These are phyloP conservation scores for Thamnophis elegans DNA, from an alignment of 2,797 vertebrate genomes.

Conservation along the genomic window DNA sequence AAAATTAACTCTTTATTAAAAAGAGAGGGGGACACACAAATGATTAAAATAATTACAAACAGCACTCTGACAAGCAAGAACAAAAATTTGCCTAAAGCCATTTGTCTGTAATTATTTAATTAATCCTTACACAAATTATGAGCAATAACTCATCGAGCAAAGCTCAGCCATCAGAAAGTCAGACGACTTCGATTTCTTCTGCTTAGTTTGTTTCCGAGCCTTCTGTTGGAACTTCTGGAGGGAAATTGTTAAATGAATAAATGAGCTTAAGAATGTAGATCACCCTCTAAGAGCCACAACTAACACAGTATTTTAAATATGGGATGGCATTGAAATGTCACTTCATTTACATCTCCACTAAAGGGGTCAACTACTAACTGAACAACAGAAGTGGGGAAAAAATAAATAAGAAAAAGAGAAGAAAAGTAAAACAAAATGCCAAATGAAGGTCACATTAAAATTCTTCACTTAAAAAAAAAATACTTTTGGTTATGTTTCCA, in stretches of 20 bases:
- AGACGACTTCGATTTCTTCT: slow-evolving; percentile 99
- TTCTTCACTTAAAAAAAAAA: slow-evolving; percentile 75
- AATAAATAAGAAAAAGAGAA: slow-evolving; percentile 84
- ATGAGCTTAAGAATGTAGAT: slow-evolving; percentile 99
- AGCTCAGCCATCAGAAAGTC: slow-evolving; percentile 99
- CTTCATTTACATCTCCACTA: slow-evolving; percentile 99
- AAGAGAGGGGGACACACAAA: slow-evolving; percentile 85
- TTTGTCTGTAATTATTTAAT: slow-evolving; percentile 99
- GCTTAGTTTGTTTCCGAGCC: slow-evolving; percentile 99
- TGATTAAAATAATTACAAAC: slow-evolving; percentile 99
- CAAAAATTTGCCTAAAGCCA: slow-evolving; percentile 99
- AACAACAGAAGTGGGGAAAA: slow-evolving; percentile 99
- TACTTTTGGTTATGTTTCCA: slow-evolving; percentile 75
- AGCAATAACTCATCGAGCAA: slow-evolving; percentile 99
- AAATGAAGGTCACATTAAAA: slow-evolving; percentile 99
- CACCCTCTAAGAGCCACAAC: slow-evolving; percentile 99
- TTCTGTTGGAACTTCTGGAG: slow-evolving; percentile 99
- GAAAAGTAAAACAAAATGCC: slow-evolving; percentile 97
- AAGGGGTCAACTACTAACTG: slow-evolving; percentile 99
- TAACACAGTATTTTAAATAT: slow-evolving; percentile 99
- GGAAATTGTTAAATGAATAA: slow-evolving; percentile 99
- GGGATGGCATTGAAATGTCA: slow-evolving; percentile 99
- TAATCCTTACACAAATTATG: slow-evolving; percentile 99
- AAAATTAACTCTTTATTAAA: slow-evolving; percentile 96
- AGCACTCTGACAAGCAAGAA: slow-evolving; percentile 99